A percentile compares a stretch with the other conserved stretches of the same genome.
These are phyloP conservation scores for Merops nubicus DNA, from an alignment of 2,113 vertebrate genomes.

Conservation along the genomic window DNA sequence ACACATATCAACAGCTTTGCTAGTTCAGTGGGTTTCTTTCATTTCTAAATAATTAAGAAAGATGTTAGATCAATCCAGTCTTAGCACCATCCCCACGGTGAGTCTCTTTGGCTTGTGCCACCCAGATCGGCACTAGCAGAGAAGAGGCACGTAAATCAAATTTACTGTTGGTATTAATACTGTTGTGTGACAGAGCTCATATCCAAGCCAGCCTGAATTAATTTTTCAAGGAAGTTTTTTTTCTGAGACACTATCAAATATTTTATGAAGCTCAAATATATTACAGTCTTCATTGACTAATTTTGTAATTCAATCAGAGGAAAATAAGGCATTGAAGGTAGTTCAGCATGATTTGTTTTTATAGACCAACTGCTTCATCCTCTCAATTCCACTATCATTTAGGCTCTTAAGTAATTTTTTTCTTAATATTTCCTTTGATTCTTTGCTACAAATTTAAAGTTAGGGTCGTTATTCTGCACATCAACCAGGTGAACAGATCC, in stretches of 20 bases:
- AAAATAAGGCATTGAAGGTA: conserved; percentile 23
- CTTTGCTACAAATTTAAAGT: conserved; percentile 28
- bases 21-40: not conserved
- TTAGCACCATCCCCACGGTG: not conserved
- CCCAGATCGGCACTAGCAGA: not conserved
- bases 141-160: conserved; percentile 42
- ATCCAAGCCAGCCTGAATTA: conserved; percentile 47
- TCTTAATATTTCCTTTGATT: not conserved
- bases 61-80: not conserved
- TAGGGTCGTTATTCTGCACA: not conserved
- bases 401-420: conserved; percentile 5
- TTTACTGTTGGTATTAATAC: conserved; percentile 12
- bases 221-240: conserved; percentile 62
- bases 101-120: not conserved
- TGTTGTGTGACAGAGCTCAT: not conserved
- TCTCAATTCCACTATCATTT: not conserved
- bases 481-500: not conserved
- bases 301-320: conserved; percentile 40
- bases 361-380: conserved; percentile 34
- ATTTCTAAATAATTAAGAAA: not conserved
- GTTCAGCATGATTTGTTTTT: conserved; percentile 48
- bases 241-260: conserved; percentile 11
- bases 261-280: not conserved
- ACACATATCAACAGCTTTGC: not conserved
- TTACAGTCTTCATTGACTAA: conserved; percentile 35